Base-by-base conservation (phyloP, 2,888 invertebrate genomes). In the Pseudeuparius sepicola region DNA sequence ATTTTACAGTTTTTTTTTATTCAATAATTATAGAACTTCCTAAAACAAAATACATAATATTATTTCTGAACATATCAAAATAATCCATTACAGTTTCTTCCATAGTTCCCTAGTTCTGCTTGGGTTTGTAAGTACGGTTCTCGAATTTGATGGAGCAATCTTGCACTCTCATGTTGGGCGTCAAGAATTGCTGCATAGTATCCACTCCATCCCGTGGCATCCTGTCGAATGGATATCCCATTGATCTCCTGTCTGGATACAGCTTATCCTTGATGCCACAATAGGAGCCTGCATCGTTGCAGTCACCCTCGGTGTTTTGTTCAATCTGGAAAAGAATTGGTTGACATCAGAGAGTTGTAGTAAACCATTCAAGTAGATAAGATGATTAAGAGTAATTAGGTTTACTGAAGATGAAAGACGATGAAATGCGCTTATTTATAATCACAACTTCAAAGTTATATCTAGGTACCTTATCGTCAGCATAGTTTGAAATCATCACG, bases 191-290 rank as follows among this genome's bases (percentile, higher is more conserved):
- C 1, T 57, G 46, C 28, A 86, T 60, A 1, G 66, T 67, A 50
- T 65, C 62, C 37, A 71, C 75, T 2, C 70, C 67, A 14, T 57
- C 53, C 1, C 74, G 65, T 9, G 77, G 70, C 34, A 70, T 63
- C 13, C 81, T 65, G 57, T 81, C 78, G 68, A 81, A 79, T 9
- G 89, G 89, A 65, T 70, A 89, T 24, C 89, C 89, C 88, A 89
- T 89, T 3, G 82, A 60, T 37, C 83, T 73, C 24, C 71, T 70
- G 62, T 89, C 89, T 0, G 89, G 89, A 58, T 84, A 89, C 49
- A 74, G 65, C 34, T 71, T 70, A 60, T 84, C 82, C 27, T 28
- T 71, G 11, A 86, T 64, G 2, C 87, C 87, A 50, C 87, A 88
- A 60, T 74, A 87, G 46, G 80, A 79, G 27, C 73, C 71, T 1